phyloP scores from a whole-genome alignment of 1,140 invertebrate species.

The Scaptomyza graminum region DNA sequence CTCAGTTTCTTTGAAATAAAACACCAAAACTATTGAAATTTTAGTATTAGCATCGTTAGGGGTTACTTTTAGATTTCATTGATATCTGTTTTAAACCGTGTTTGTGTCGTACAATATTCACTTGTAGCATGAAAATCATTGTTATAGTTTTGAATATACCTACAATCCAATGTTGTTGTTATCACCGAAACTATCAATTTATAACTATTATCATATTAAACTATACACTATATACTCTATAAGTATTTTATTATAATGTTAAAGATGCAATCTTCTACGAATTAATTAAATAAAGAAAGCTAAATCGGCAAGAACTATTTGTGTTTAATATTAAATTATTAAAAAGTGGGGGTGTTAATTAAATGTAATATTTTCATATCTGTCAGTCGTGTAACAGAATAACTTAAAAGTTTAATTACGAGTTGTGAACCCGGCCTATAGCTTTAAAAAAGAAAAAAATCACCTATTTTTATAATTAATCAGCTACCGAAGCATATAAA shows the following conservation, averaged over 20 bases:
- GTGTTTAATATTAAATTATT: no score
- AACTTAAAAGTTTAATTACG: not conserved
- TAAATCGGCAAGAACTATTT: no score
- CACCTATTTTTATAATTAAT: constrained; percentile 30
- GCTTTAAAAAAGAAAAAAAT: constrained; percentile 4
- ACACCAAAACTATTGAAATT: no score
- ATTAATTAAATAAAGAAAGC: constrained; percentile 32
- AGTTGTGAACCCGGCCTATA: constrained; percentile 1
- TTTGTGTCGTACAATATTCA: no score
- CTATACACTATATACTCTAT: constrained; percentile 30
- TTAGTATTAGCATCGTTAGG: no score
- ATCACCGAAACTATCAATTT: not conserved
- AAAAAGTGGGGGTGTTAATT: not conserved
- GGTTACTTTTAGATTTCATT: no score
- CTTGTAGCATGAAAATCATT: no score
- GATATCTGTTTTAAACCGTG: no score
- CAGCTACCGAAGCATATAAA: constrained; percentile 14
- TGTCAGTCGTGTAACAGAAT: not conserved
- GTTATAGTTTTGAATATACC: not conserved
- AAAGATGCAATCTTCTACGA: constrained; percentile 50
- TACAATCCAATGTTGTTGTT: not conserved
- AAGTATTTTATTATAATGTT: constrained; percentile 43
- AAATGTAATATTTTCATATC: no score
- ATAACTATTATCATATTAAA: not conserved
- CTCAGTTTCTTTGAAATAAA: not conserved